phyloP scores from a whole-genome alignment of 2,113 vertebrate genomes.

The Probosciger aterrimus region DNA sequence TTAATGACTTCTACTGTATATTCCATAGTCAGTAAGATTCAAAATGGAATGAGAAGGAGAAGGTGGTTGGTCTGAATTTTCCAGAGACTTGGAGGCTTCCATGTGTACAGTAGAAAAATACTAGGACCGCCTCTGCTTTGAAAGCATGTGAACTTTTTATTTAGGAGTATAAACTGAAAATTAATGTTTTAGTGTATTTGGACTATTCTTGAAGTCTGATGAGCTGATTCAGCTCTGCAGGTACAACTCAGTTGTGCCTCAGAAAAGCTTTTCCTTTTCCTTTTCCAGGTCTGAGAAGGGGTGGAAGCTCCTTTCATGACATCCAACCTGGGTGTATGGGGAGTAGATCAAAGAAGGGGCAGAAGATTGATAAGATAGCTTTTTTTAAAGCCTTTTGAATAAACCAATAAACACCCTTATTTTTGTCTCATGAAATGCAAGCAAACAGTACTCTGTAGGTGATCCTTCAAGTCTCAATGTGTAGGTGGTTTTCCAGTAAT shows the following conservation, averaged over 20 bases:
- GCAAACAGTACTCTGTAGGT: fast-evolving
- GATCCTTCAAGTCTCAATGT: not conserved
- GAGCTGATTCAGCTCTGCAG: not conserved
- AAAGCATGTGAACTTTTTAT: not conserved
- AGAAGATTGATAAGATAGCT: not conserved
- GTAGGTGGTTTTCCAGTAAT: not conserved
- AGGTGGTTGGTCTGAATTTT: not conserved
- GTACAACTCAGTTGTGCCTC: not conserved
- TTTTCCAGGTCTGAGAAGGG: not conserved
- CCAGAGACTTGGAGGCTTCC: not conserved
- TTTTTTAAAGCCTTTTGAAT: not conserved
- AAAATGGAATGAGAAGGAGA: not conserved
- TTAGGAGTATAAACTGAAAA: not conserved
- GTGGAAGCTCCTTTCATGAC: not conserved
- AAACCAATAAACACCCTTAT: not conserved
- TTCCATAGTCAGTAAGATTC: not conserved
- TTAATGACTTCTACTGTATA: constrained; percentile 37
- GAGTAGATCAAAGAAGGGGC: not conserved
- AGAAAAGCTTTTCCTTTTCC: not conserved
- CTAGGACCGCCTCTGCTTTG: not conserved
- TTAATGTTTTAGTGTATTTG: not conserved
- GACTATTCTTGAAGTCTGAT: not conserved
- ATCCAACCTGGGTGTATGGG: not conserved
- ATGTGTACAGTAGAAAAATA: not conserved
- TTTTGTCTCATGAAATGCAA: not conserved